A percentile compares a stretch with the other conserved stretches of the same genome.
Conservation (phyloP, 1,140 invertebrate genomes). For the Melitaea cinxia region DNA sequence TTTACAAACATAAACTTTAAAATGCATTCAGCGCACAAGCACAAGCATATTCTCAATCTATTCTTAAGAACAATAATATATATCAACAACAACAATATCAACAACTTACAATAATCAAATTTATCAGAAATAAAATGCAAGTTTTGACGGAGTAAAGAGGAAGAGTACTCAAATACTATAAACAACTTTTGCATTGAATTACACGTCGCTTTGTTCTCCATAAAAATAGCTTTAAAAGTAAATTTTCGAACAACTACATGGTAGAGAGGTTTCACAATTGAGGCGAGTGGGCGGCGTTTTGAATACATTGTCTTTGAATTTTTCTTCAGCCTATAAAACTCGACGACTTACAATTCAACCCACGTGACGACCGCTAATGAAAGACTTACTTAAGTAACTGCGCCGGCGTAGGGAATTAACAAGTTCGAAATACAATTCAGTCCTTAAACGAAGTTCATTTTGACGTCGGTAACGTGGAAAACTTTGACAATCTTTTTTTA, state of each 20-base stretch:
- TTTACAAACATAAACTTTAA: too few relatives aligned
- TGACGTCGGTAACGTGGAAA: conserved; percentile 73
- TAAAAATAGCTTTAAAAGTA: conserved; percentile 12
- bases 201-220: conserved; percentile 19
- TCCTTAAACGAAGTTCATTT: conserved; percentile 68
- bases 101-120: conserved; percentile 9
- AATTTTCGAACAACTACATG: conserved; percentile 11
- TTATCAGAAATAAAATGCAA: conserved; percentile 9
- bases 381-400: conserved; percentile 77
- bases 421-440: conserved; percentile 77
- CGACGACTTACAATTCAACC: conserved; percentile 63
- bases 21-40: neutral
- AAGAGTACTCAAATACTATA: conserved; percentile 13
- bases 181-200: conserved; percentile 19
- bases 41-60: neutral
- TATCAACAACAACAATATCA: too few relatives aligned
- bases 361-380: conserved; percentile 77
- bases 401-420: conserved; percentile 72
- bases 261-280: conserved; percentile 45
- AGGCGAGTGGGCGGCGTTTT: conserved; percentile 35
- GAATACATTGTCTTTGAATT: conserved; percentile 61
- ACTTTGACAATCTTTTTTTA: conserved; percentile 60
- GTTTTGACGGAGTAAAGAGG: conserved; percentile 7
- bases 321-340: conserved; percentile 61
- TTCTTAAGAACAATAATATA: conserved; percentile 5